These are phyloP conservation scores for Albula goreensis DNA, from an alignment of 2,113 vertebrate species.

Conservation along the genomic window DNA sequence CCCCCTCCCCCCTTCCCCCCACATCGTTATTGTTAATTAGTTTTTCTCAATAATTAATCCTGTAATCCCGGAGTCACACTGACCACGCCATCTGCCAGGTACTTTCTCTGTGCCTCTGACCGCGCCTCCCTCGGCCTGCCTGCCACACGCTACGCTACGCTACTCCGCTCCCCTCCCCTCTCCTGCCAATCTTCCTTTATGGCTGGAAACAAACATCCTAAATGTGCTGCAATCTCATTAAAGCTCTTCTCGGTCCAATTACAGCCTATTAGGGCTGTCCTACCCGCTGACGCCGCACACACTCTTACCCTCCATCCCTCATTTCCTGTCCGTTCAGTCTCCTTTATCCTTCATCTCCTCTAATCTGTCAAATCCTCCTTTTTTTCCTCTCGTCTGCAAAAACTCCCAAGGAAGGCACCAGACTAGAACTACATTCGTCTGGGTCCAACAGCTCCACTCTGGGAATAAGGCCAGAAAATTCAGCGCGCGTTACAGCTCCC, in stretches of 20 bases:
- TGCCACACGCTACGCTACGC: not conserved
- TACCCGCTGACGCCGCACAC: not conserved
- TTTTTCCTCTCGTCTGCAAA: not conserved
- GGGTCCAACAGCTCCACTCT: not conserved
- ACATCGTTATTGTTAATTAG: constrained; percentile 49
- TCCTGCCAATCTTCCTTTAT: constrained; percentile 12
- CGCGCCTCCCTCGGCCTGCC: not conserved
- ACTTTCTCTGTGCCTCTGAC: not conserved
- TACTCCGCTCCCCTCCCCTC: not conserved
- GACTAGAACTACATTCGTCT: not conserved
- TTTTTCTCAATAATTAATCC: constrained; percentile 62
- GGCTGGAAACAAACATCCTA: constrained; percentile 11
- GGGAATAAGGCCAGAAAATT: not conserved
- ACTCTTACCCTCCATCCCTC: constrained; percentile 26
- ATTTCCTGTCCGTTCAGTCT: constrained; percentile 12
- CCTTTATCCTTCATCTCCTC: not conserved
- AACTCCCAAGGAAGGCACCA: not conserved
- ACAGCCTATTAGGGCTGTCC: constrained; percentile 4
- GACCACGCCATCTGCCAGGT: constrained; percentile 65
- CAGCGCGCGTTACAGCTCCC: not conserved
- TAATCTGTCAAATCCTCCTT: not conserved
- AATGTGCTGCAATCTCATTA: constrained; percentile 7
- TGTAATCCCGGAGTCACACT: constrained; percentile 52
- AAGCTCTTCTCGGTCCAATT: constrained; percentile 15
- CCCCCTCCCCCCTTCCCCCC: constrained; percentile 32